Conservation (phyloP, 1,140 invertebrate genomes). For the Helicoverpa zea region DNA sequence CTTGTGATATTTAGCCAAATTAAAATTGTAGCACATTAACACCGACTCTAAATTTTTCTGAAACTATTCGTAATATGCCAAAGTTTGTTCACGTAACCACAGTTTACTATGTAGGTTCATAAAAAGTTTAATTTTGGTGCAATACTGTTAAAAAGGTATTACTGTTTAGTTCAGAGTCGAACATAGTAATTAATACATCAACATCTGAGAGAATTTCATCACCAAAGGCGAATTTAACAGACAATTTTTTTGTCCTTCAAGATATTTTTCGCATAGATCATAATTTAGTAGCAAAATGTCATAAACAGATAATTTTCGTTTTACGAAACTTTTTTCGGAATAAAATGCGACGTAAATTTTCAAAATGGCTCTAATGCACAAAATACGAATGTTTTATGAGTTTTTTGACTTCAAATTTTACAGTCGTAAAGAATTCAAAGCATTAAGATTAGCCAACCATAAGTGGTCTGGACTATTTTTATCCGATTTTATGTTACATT, state of each 20-base stretch:
- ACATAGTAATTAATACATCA: not conserved
- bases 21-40: slow-evolving; percentile 8
- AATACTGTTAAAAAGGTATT: not conserved
- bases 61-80: slow-evolving; percentile 7
- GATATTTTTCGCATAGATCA: too few species aligned
- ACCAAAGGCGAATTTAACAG: too few species aligned
- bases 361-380: not conserved
- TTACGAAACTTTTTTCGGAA: not conserved
- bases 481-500: slow-evolving; percentile 12
- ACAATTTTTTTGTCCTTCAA: too few species aligned
- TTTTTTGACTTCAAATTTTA: slow-evolving; percentile 55
- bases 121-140: not conserved
- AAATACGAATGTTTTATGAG: slow-evolving; percentile 54
- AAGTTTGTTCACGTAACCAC: slow-evolving; percentile 16
- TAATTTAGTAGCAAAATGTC: too few species aligned
- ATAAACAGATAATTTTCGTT: too few species aligned
- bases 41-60: not conserved
- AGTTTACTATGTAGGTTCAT: not conserved
- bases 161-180: not conserved
- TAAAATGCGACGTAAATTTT: not conserved
- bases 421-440: slow-evolving; percentile 32
- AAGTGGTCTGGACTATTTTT: slow-evolving; percentile 23
- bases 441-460: slow-evolving; percentile 36
- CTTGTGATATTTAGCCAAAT: not conserved
- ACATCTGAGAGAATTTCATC: too few species aligned